phyloP scores from a whole-genome alignment of 2,888 invertebrate species.

The Oasisia sp. region DNA sequence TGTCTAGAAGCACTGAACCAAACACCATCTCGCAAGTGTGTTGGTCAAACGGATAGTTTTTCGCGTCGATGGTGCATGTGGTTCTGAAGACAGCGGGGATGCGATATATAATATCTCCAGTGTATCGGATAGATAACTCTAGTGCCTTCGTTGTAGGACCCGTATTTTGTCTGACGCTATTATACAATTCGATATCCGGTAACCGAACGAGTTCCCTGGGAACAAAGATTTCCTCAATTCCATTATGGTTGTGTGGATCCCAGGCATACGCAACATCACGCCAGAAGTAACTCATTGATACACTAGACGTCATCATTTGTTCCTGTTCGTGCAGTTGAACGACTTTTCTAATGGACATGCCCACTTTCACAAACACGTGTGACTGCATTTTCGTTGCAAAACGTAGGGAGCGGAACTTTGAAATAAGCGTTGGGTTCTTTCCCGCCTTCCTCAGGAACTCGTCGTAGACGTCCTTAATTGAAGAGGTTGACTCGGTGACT shows the following conservation, averaged over 20 bases:
- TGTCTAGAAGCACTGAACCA: neutral
- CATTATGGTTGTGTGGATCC: neutral
- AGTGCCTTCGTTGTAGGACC: neutral
- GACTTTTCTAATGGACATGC: neutral
- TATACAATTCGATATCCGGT: neutral
- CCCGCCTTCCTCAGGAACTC: neutral
- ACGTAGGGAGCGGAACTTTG: neutral
- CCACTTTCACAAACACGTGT: neutral
- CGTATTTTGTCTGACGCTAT: neutral
- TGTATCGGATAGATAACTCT: neutral
- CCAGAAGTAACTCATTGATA: neutral
- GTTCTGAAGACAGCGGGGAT: neutral
- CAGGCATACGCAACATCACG: neutral
- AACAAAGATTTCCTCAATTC: neutral
- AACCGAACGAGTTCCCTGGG: neutral
- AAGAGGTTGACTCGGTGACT: neutral
- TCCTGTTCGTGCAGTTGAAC: neutral
- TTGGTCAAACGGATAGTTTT: neutral
- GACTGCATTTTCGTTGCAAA: neutral
- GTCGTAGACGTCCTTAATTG: neutral
- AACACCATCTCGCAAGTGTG: neutral
- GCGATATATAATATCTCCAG: neutral
- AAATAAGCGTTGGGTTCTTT: neutral
- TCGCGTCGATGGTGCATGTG: neutral
- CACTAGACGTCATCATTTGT: neutral